phyloP scores from a whole-genome alignment of 2,888 invertebrate species.

The Leucoma salicis region DNA sequence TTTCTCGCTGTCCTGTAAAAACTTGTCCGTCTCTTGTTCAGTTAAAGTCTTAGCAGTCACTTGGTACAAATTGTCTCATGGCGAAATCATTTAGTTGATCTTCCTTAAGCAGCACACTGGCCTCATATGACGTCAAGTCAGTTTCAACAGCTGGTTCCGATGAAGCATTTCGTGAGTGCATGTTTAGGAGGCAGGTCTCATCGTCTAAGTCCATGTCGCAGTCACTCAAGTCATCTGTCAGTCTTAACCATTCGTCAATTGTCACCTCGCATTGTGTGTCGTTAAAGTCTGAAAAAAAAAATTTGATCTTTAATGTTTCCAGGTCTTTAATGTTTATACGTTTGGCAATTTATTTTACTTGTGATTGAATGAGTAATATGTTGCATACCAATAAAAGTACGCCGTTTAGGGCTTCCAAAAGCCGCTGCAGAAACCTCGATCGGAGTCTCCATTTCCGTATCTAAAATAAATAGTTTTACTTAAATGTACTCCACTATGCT shows the following conservation, averaged over 20 bases:
- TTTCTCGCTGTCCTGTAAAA: slow-evolving; percentile 10
- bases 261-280: background rate
- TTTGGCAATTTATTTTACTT: background rate
- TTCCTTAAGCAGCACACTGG: background rate
- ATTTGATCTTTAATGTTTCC: background rate
- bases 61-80: slow-evolving; percentile 5
- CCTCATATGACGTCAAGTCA: slow-evolving; percentile 2
- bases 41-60: slow-evolving; percentile 7
- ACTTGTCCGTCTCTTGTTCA: slow-evolving; percentile 6
- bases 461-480: no score
- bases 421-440: background rate
- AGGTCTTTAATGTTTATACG: background rate
- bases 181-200: background rate
- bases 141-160: slow-evolving; percentile 2
- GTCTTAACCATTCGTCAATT: slow-evolving; percentile 6
- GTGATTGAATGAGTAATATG: background rate
- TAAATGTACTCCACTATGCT: no score
- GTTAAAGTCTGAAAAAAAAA: slow-evolving; percentile 3
- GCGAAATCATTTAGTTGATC: slow-evolving; percentile 11
- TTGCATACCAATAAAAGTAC: background rate
- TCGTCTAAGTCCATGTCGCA: slow-evolving; percentile 1
- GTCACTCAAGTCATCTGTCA: slow-evolving; percentile 2
- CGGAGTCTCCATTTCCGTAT: background rate
- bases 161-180: background rate
- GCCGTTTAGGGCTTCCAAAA: background rate